Base-by-base conservation (phyloP, 2,888 invertebrate genomes). In the Chrysopilus asiliformis region DNA sequence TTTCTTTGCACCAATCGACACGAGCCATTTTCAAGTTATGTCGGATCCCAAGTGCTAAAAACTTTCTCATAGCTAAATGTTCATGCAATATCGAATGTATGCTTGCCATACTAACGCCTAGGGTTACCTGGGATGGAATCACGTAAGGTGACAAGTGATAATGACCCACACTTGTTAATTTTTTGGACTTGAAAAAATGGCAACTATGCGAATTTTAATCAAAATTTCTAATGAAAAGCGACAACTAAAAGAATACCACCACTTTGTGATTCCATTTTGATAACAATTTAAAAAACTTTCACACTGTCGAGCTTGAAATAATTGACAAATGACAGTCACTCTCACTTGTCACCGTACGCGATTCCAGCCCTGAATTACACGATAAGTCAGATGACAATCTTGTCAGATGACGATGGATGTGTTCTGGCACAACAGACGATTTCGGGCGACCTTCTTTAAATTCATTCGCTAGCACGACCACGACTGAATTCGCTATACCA, bases 1-100 rank as follows among this genome's bases (percentile, higher is more conserved):
- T 32, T 32, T 20, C 15, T 22, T 12, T 32, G 20, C 19, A 32
- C n/a, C n/a, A n/a, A n/a, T n/a, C n/a, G n/a, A n/a, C n/a, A n/a
- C n/a, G n/a, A n/a, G n/a, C n/a, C n/a, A 38, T 45, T 44, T 38
- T 45, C 43, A 48, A 46, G 39, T 48, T 44, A 37, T 45, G 43
- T 33, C 43, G 44, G 18, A 47, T 32, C 40, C 38, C 44, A 45
- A 34, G 40, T 26, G 36, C 39, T 39, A 35, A 40, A 33, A 41
- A 41, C 17, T 35, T 41, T 44, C 44, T 41, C 14, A 39, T 39
- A 16, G 40, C 39, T 30, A 46, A 46, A 45, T 46, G 41, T 45
- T 43, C 38, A 39, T 45, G 42, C 38, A 42, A 40, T 32, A 43
- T 46, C 28, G 34, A 37, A 32, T 45, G 34, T 40, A 46, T 43